Conservation (phyloP, 2,888 invertebrate species). For the Habroteleia sp. region DNA sequence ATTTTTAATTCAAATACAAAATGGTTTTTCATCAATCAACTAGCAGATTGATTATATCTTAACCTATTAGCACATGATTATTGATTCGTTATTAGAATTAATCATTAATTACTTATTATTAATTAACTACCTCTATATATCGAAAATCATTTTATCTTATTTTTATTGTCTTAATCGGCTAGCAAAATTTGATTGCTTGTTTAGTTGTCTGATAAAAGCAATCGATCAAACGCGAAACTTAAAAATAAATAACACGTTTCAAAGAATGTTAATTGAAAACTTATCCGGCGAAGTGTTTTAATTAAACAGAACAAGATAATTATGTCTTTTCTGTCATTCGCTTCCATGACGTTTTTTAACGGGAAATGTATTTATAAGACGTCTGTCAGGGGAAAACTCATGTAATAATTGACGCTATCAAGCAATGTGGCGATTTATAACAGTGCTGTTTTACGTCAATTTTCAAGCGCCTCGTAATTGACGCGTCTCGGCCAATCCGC, state of each 20-base stretch:
- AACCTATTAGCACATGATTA: no score
- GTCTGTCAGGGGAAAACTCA: slow-evolving; percentile 8
- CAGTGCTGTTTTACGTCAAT: slow-evolving; percentile 34
- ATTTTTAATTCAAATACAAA: no score
- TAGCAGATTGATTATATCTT: no score
- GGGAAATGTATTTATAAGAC: slow-evolving; percentile 13
- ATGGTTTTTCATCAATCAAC: no score
- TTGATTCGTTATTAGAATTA: no score
- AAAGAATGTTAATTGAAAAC: slow-evolving; percentile 15
- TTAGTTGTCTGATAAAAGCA: background rate
- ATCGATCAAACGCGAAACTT: background rate
- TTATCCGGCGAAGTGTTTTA: slow-evolving; percentile 12
- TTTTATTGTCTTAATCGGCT: background rate
- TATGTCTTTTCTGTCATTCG: slow-evolving; percentile 19
- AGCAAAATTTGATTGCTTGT: background rate
- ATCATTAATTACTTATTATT: no score
- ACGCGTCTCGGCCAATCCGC: slow-evolving; percentile 41
- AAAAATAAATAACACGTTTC: slow-evolving; percentile 7
- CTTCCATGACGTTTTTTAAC: slow-evolving; percentile 23
- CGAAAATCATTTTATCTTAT: no score
- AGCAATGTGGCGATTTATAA: slow-evolving; percentile 12
- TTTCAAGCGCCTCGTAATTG: slow-evolving; percentile 36
- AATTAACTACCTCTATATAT: no score
- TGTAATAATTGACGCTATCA: slow-evolving; percentile 33
- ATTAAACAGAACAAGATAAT: slow-evolving; percentile 35